A percentile compares a stretch with the other conserved stretches of the same genome.
Conservation (phyloP, 2,113 vertebrate species). For the Phrynocephalus versicolor region DNA sequence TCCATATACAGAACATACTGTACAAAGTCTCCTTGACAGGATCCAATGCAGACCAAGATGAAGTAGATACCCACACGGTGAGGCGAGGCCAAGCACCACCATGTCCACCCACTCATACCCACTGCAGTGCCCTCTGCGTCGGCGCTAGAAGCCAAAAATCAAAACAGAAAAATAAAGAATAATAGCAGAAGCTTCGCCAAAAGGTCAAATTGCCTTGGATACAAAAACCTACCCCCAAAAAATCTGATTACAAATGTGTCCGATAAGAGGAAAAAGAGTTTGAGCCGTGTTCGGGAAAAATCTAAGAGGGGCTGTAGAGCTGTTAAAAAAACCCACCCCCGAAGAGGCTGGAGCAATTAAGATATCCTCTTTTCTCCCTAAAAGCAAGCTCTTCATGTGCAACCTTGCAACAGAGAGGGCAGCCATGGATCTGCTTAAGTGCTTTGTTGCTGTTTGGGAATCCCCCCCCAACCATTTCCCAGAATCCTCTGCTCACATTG, state of each 20-base stretch:
- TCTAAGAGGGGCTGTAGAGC: too few relatives aligned
- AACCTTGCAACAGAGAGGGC: conserved; percentile 50
- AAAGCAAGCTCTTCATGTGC: conserved; percentile 55
- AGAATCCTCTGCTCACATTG: too few relatives aligned
- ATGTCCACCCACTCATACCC: conserved; percentile 34
- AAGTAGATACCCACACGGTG: conserved; percentile 26
- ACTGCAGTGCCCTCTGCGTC: conserved; percentile 42
- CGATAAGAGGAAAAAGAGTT: conserved; percentile 63
- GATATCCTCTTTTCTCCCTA: conserved; percentile 40
- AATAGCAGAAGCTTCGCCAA: conserved; percentile 64
- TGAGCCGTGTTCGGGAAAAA: too few relatives aligned
- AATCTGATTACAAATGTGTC: conserved; percentile 74
- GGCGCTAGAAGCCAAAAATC: conserved; percentile 10
- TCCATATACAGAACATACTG: conserved; percentile 60
- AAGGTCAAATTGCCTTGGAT: conserved; percentile 74
- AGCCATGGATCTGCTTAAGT: not conserved
- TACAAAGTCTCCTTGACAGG: conserved; percentile 43
- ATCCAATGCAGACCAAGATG: conserved; percentile 53
- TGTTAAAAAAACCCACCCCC: too few relatives aligned
- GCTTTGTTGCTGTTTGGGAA: not conserved
- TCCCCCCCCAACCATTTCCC: too few relatives aligned
- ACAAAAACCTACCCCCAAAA: conserved; percentile 81
- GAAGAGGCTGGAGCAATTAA: too few relatives aligned
- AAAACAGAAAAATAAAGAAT: not conserved
- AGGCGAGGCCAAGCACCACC: not conserved